Conservation (phyloP, 1,140 invertebrate species). For the Lordiphosa clarofinis region DNA sequence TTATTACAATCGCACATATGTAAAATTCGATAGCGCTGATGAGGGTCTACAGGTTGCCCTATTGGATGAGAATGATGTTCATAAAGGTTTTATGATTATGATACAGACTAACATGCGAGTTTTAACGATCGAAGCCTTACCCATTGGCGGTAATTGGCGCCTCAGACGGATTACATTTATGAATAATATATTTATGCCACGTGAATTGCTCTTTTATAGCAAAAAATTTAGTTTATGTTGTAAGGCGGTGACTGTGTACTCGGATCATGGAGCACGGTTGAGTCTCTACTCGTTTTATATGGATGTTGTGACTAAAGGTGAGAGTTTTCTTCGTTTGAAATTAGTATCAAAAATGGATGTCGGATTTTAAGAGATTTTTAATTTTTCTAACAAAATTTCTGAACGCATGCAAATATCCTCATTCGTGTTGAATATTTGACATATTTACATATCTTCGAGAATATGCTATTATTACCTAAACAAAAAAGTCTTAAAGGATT, state of each 20-base stretch:
- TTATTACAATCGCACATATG: background rate
- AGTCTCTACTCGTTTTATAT: conserved; percentile 20
- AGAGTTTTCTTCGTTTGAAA: too few species aligned
- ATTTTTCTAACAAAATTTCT: too few species aligned
- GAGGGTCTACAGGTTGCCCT: background rate
- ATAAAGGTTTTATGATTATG: conserved; percentile 7
- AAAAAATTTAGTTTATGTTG: conserved; percentile 35
- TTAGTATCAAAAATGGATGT: too few species aligned
- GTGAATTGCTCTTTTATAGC: conserved; percentile 18
- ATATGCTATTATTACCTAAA: too few species aligned
- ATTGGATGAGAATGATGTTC: background rate
- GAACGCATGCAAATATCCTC: too few species aligned
- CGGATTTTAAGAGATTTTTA: too few species aligned
- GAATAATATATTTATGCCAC: background rate
- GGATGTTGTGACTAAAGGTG: conserved; percentile 23
- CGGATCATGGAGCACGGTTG: background rate
- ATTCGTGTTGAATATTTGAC: too few species aligned
- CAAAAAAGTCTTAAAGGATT: too few species aligned
- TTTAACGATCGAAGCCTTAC: conserved; percentile 2
- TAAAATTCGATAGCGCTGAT: background rate
- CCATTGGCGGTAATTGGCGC: conserved; percentile 25
- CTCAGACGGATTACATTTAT: background rate
- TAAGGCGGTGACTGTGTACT: conserved; percentile 6
- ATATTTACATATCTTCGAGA: too few species aligned
- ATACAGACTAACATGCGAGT: background rate